Conservation (phyloP, 2,888 invertebrate species). For the Diloba caeruleocephala region DNA sequence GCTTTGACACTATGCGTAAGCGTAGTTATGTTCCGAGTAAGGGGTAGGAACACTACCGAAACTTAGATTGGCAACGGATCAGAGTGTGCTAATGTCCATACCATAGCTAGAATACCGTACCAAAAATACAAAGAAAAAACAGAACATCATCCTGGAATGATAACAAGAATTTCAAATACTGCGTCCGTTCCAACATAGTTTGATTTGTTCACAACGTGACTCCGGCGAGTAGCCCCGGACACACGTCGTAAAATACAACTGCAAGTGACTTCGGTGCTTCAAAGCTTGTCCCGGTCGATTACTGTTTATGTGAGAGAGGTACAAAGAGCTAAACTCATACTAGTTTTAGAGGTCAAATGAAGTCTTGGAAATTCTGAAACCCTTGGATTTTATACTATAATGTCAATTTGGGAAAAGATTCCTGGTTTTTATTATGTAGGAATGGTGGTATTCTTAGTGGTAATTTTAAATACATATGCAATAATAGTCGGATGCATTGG, state of each 20-base stretch:
- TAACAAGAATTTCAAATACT: constrained; percentile 10
- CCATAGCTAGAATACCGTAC: no score
- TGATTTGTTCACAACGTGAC: constrained; percentile 11
- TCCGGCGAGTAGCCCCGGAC: constrained; percentile 4
- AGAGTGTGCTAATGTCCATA: no score
- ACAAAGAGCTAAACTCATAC: constrained; percentile 10
- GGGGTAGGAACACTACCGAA: no score
- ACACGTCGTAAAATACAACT: constrained; percentile 28
- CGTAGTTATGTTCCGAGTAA: no score
- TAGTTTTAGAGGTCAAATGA: constrained; percentile 9
- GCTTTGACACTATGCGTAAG: no score
- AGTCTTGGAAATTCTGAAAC: constrained; percentile 3
- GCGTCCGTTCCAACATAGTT: not conserved
- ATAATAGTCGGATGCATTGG: no score
- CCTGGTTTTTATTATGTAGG: no score
- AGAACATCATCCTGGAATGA: not conserved
- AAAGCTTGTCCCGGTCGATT: constrained; percentile 7
- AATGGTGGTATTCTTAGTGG: no score
- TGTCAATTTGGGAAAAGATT: not conserved
- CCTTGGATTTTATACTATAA: not conserved
- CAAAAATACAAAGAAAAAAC: not conserved
- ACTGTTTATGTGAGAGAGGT: constrained; percentile 18
- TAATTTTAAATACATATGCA: no score
- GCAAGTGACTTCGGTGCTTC: constrained; percentile 7
- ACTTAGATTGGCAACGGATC: no score